Evolutionary conservation across 37 sponge, comb jelly and placozoan species (phyloP).

Genomic region (Crambe crambe): DNA sequence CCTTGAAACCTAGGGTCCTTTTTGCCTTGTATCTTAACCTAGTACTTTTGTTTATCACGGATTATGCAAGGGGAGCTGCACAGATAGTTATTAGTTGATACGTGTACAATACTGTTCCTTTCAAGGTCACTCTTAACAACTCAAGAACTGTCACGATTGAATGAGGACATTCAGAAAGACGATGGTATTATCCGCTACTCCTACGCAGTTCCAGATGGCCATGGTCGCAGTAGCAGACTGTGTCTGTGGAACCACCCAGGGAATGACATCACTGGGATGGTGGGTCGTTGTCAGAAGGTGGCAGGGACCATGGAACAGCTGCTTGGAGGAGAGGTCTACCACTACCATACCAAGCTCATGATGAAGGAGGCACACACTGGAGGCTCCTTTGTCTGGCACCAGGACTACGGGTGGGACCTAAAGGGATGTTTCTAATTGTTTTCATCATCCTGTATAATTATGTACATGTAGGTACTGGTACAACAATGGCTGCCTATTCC

Average conservation of each 20-base stretch:
- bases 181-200: conserved; percentile 60
- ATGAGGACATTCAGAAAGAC: conserved; percentile 56
- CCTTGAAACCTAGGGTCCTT: neutral
- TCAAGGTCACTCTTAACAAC: conserved; percentile 50
- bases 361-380: conserved; percentile 95
- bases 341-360: conserved; percentile 96
- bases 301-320: conserved; percentile 83
- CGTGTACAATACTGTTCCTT: neutral
- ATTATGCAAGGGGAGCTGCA: too few relatives aligned
- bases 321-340: conserved; percentile 92
- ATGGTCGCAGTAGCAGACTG: conserved; percentile 65
- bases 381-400: conserved; percentile 95
- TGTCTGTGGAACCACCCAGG: conserved; percentile 91
- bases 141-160: conserved; percentile 62
- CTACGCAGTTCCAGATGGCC: conserved; percentile 59
- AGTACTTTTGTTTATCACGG: too few relatives aligned
- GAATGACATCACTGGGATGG: conserved; percentile 82
- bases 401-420: conserved; percentile 84
- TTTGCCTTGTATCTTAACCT: too few relatives aligned
- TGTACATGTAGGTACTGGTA: conserved; percentile 83
- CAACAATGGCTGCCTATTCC: conserved; percentile 87
- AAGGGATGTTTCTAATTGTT: neutral
- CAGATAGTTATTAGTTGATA: too few relatives aligned
- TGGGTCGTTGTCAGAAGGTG: conserved; percentile 79
- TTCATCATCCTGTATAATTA: neutral